Evolutionary conservation across 2,113 vertebrate genomes (phyloP).

Genomic region (Neolamprologus modestus): DNA sequence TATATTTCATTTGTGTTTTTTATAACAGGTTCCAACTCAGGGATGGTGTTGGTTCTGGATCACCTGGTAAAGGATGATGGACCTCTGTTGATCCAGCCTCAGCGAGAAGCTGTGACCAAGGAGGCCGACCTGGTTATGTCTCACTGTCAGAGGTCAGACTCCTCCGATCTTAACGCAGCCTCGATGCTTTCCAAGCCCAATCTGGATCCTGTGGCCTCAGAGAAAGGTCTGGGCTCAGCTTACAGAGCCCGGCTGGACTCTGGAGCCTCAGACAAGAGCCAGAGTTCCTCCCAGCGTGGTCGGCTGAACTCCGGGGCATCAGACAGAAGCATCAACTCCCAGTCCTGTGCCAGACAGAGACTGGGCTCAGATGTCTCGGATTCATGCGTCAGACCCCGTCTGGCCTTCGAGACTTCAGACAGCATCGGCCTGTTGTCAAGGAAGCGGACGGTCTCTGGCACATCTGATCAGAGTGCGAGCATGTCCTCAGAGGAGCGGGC

Average conservation of each 20-base stretch:
- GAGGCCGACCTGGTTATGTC: conserved; percentile 51
- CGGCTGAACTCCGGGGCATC: conserved; percentile 56
- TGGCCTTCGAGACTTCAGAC: conserved; percentile 39
- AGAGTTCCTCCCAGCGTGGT: conserved; percentile 30
- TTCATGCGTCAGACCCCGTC: conserved; percentile 14
- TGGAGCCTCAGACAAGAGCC: conserved; percentile 59
- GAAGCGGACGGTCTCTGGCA: conserved; percentile 40
- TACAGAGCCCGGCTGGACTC: conserved; percentile 53
- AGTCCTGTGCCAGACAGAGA: conserved; percentile 33
- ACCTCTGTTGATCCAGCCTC: conserved; percentile 45
- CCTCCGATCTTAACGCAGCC: conserved; percentile 34
- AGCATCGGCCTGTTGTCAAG: conserved; percentile 7
- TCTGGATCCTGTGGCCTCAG: conserved; percentile 34
- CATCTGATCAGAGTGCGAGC: conserved; percentile 33
- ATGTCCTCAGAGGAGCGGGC: conserved; percentile 31
- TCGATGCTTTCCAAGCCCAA: conserved; percentile 27
- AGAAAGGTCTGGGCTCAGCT: conserved; percentile 26
- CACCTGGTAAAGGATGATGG: conserved; percentile 62
- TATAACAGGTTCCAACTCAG: conserved; percentile 55
- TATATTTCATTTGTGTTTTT: background rate
- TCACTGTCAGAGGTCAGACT: conserved; percentile 53
- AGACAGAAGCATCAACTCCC: conserved; percentile 32
- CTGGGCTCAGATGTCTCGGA: conserved; percentile 55
- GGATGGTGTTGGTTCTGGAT: conserved; percentile 72
- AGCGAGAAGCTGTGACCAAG: conserved; percentile 38